Conservation (phyloP, 2,113 vertebrate genomes). For the Cephalopterus ornatus region DNA sequence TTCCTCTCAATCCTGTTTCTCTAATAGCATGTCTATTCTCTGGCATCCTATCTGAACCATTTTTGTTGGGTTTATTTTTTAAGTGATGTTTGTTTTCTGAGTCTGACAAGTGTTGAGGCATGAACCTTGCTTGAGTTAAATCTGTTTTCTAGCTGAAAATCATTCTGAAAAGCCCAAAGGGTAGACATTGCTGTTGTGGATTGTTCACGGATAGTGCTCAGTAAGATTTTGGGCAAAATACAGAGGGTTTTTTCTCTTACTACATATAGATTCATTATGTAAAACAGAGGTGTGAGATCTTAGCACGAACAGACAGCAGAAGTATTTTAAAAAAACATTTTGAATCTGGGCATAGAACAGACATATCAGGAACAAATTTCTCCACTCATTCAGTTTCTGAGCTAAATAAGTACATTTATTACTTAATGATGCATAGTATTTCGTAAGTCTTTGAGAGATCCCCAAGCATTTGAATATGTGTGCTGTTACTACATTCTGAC, state of each 20-base stretch:
- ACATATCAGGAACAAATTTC: not conserved
- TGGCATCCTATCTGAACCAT: not conserved
- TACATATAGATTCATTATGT: not conserved
- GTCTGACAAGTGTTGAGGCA: not conserved
- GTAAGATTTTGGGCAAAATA: not conserved
- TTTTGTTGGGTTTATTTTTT: not conserved
- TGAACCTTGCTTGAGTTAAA: not conserved
- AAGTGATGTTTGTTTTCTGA: not conserved
- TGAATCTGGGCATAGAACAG: not conserved
- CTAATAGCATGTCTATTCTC: not conserved
- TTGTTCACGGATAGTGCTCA: not conserved
- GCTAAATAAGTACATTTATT: not conserved
- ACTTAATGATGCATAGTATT: not conserved
- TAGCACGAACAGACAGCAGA: not conserved
- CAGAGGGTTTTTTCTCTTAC: not conserved
- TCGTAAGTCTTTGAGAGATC: not conserved
- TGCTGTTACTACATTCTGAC: not conserved
- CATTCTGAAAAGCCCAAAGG: not conserved
- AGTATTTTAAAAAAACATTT: not conserved
- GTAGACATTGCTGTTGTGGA: not conserved
- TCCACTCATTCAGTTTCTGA: not conserved
- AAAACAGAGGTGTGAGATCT: not conserved
- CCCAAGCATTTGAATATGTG: not conserved
- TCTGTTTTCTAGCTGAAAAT: not conserved
- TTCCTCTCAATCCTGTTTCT: not conserved